These are phyloP conservation scores for Ahaetulla prasina DNA, from an alignment of 2,113 vertebrate genomes.

Conservation along the genomic window DNA sequence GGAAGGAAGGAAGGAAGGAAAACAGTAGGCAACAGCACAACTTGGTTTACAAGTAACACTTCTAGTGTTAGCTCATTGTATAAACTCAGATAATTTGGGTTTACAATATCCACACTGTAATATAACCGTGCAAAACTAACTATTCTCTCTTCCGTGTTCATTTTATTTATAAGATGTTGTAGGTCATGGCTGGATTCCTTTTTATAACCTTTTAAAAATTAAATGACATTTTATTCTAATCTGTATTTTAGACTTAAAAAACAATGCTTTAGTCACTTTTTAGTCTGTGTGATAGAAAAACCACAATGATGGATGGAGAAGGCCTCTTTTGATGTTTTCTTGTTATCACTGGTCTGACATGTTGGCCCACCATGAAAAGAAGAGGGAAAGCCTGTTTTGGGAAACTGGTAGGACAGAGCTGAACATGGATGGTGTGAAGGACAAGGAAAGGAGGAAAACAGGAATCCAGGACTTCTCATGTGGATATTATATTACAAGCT, in stretches of 20 bases:
- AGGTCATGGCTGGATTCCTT: not conserved
- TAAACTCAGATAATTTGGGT: not conserved
- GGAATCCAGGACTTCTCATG: not conserved
- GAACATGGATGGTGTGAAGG: not conserved
- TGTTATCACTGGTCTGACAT: no score
- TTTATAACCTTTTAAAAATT: not conserved
- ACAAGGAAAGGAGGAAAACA: not conserved
- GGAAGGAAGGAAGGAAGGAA: not conserved
- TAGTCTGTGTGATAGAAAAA: not conserved
- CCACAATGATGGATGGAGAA: not conserved
- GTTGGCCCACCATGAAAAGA: not conserved
- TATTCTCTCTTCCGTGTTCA: not conserved
- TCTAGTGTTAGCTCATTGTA: not conserved
- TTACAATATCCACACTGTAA: not conserved
- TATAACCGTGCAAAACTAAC: not conserved
- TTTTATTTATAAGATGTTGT: not conserved
- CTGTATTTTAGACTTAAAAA: no score
- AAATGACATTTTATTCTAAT: not conserved
- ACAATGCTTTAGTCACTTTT: not conserved
- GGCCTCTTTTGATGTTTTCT: not conserved
- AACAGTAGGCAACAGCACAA: not conserved
- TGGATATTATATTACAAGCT: not conserved
- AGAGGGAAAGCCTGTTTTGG: not conserved
- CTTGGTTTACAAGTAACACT: not conserved
- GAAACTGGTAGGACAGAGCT: no score